Conservation (phyloP, 2,888 invertebrate species). For the Spisula subtruncata region DNA sequence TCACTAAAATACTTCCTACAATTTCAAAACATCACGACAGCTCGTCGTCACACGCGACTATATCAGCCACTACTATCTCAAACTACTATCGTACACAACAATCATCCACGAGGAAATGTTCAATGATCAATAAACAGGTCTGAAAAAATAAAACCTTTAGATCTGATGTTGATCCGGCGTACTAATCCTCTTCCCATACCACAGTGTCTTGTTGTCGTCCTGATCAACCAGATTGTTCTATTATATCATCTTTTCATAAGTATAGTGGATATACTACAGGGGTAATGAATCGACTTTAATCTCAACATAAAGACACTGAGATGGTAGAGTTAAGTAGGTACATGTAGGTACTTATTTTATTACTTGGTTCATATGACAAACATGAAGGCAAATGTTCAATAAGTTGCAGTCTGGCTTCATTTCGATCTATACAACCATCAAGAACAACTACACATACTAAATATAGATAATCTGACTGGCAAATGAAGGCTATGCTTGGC, state of each 20-base stretch:
- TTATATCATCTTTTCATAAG: conserved; percentile 1
- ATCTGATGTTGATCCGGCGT: neutral
- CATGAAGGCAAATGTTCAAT: too few species aligned
- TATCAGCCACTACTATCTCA: too few species aligned
- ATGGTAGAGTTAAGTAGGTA: neutral
- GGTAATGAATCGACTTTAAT: neutral
- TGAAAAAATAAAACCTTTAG: conserved; percentile 21
- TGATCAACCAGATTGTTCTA: neutral
- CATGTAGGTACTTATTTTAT: neutral
- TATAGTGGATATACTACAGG: neutral
- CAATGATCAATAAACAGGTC: neutral
- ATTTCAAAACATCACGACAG: too few species aligned
- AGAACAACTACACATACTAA: too few species aligned
- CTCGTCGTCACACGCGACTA: too few species aligned
- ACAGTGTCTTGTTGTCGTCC: neutral
- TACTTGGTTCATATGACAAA: neutral
- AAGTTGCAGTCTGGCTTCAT: too few species aligned
- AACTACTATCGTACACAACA: too few species aligned
- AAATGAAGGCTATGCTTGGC: too few species aligned
- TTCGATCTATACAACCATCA: too few species aligned
- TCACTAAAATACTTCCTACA: too few species aligned
- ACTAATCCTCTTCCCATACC: conserved; percentile 2
- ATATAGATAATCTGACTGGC: too few species aligned
- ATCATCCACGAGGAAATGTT: too few species aligned
- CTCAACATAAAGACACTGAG: neutral